Percentiles rank a stretch among this genome's conserved stretches.
These are phyloP conservation scores for Microtus richardsoni DNA, from an alignment of 2,113 vertebrate species.

Conservation along the genomic window DNA sequence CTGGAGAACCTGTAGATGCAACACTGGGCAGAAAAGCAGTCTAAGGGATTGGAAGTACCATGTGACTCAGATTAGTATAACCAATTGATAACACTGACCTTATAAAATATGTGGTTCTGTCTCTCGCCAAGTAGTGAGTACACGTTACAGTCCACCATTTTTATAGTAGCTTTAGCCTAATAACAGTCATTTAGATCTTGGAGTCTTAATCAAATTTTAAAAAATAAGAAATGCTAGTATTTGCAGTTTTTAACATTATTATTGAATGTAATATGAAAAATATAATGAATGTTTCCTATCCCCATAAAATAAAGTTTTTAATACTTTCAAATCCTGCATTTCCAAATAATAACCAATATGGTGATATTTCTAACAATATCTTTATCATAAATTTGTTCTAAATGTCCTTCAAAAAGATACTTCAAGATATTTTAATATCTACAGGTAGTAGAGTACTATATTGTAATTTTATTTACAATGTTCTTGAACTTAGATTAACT, in stretches of 20 bases:
- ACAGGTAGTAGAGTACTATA: background rate
- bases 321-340: background rate
- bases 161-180: constrained; percentile 30
- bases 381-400: constrained; percentile 32
- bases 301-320: constrained; percentile 10
- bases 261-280: constrained; percentile 47
- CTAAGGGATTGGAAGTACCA: constrained; percentile 30
- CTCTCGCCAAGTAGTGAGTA: constrained; percentile 4
- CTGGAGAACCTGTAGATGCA: background rate
- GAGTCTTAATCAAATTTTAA: constrained; percentile 32
- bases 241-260: background rate
- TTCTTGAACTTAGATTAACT: constrained; percentile 16
- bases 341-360: background rate
- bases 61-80: constrained; percentile 54
- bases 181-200: constrained; percentile 46
- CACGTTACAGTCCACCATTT: constrained; percentile 1
- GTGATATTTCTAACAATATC: constrained; percentile 11
- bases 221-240: background rate
- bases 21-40: background rate
- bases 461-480: constrained; percentile 41
- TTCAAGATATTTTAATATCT: constrained; percentile 35
- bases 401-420: constrained; percentile 9
- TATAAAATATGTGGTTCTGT: constrained; percentile 31
- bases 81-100: constrained; percentile 48
- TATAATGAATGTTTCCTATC: background rate